Evolutionary conservation across 2,797 vertebrate genomes (phyloP), one percentile per base, ranked within the genome.

Genomic region (Erpetoichthys calabaricus): DNA sequence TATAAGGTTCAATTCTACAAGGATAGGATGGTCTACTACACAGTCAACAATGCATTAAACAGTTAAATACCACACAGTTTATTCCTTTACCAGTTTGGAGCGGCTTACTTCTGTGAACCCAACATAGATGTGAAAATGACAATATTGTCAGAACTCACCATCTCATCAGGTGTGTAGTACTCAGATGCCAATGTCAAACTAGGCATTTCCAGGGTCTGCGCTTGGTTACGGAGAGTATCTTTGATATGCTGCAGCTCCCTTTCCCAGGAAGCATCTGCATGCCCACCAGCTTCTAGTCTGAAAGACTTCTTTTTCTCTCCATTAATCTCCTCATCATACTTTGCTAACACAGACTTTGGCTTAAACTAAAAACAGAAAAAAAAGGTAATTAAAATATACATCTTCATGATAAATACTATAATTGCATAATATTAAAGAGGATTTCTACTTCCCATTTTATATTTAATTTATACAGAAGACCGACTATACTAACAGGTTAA

Each of bases 301-400:
- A 96, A 94, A 5, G 87, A 87, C 59, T 87, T 89, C 42, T 89
- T 92, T 74, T 89, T 89, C 66, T 93, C 91, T 0, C 92, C 91
- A 0, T 96, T 91, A 0, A 96, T 91, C 71, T 94, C 91, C 64
- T 94, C 92, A 0, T 96, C 92, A 0, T 96, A 96, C 68, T 96
- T 94, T 43, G 90, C 81, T 59, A 96, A 80, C 6, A 96, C 76
- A 0, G 82, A 67, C 42, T 70, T 88, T 2, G 73, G 51, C 56
- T 90, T 91, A 3, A 87, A 71, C 51, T 87, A 57, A 47, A 53
- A 47, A 25, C 42, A 2, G 9, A 60, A 7, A 6, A n/a, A 10
- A 8, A 52, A 4, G 41, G 3, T 4, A 43, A 45, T 45, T 6
- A 8, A 43, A 6, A 7, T 8, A 7, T 8, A 7, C 7, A 7